A percentile compares a stretch with the other conserved stretches of the same genome.
These are phyloP conservation scores for Junco hyemalis DNA, from an alignment of 2,113 vertebrate species.

Conservation along the genomic window DNA sequence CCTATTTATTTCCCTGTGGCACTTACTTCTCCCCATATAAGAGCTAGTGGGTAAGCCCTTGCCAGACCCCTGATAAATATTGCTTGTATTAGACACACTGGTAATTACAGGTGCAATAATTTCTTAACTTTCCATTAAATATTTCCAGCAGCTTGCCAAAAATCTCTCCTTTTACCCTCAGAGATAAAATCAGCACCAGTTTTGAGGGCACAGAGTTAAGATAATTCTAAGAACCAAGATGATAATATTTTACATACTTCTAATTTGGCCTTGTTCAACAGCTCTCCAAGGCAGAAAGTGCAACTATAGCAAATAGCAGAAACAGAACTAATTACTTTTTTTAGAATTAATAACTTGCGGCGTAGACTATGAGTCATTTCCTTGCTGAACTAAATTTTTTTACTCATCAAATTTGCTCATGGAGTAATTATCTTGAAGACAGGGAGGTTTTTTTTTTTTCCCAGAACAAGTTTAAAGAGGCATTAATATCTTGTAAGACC, in stretches of 20 bases:
- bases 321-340: slow-evolving; percentile 25
- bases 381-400: background rate
- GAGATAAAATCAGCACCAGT: background rate
- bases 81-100: background rate
- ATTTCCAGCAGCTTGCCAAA: slow-evolving; percentile 19
- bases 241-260: background rate
- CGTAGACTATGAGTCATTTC: slow-evolving; percentile 32
- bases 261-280: background rate
- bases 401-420: slow-evolving; percentile 28
- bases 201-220: background rate
- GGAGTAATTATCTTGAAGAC: slow-evolving; percentile 7
- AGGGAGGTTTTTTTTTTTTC: background rate
- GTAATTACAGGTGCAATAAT: background rate
- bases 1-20: background rate
- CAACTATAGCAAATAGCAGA: background rate
- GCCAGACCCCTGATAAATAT: background rate
- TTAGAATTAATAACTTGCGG: slow-evolving; percentile 20
- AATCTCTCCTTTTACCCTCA: background rate
- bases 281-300: background rate
- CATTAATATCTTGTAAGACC: background rate
- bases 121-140: slow-evolving; percentile 1
- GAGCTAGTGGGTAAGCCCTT: background rate
- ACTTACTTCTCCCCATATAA: background rate
- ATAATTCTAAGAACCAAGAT: background rate
- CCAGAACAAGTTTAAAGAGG: slow-evolving; percentile 3